Conservation (phyloP, 2,797 vertebrate genomes). For the Netta rufina region DNA sequence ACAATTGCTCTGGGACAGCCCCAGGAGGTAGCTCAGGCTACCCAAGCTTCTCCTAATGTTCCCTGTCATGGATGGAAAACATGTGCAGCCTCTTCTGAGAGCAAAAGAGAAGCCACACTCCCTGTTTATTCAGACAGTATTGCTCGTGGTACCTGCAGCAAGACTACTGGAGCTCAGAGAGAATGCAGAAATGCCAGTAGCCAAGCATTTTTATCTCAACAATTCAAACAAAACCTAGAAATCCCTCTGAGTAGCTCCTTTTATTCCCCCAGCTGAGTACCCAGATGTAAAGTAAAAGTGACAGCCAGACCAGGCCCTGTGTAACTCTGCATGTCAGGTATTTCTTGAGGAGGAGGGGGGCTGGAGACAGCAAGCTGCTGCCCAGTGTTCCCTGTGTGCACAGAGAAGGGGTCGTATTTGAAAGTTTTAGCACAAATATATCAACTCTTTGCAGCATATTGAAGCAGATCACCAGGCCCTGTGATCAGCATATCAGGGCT, state of each 20-base stretch:
- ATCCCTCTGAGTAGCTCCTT: not conserved
- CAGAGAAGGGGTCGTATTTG: not conserved
- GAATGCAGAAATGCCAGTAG: accelerated
- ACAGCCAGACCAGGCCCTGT: not conserved
- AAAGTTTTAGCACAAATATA: slow-evolving; percentile 8
- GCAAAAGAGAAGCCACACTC: not conserved
- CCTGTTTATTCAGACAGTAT: not conserved
- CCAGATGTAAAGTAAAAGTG: slow-evolving; percentile 4
- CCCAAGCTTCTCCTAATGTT: not conserved
- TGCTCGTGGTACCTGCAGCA: not conserved
- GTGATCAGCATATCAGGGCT: not conserved
- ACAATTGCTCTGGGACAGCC: not conserved
- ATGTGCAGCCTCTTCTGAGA: not conserved
- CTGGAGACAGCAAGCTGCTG: not conserved
- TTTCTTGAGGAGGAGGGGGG: not conserved
- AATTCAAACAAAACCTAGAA: not conserved
- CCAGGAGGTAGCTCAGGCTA: not conserved
- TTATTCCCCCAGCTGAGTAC: not conserved
- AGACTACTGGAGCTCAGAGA: not conserved
- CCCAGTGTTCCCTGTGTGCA: not conserved
- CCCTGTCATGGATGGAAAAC: not conserved
- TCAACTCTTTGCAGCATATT: slow-evolving; percentile 8
- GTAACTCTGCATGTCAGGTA: not conserved
- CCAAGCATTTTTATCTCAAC: not conserved
- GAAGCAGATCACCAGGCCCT: not conserved